Evolutionary conservation across 2,113 vertebrate species (phyloP).

Genomic region (Zosterops hypoxanthus): DNA sequence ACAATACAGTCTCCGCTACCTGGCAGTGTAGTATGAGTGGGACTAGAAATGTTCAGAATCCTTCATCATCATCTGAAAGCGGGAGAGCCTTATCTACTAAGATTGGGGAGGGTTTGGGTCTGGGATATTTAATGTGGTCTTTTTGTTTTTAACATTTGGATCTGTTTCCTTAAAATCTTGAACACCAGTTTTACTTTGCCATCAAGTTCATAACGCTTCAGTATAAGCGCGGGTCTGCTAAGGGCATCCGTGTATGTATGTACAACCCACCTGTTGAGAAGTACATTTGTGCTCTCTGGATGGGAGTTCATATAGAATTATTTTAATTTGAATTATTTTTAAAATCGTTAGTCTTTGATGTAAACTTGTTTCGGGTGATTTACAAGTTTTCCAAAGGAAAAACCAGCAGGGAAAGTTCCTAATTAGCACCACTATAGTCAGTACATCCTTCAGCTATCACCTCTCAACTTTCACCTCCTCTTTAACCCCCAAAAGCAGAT

Average conservation of each 20-base stretch:
- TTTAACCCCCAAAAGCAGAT: background rate
- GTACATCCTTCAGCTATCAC: background rate
- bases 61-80: background rate
- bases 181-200: background rate
- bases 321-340: background rate
- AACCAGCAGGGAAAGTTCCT: background rate
- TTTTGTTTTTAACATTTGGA: background rate
- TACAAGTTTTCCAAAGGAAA: background rate
- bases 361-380: background rate
- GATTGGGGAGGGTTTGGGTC: accelerated
- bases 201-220: background rate
- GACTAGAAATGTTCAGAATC: background rate
- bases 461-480: background rate
- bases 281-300: background rate
- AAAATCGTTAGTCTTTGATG: background rate
- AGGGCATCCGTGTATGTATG: accelerated
- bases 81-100: background rate
- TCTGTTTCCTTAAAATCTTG: background rate
- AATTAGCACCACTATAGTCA: background rate
- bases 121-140: background rate
- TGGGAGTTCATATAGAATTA: background rate
- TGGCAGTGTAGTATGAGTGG: background rate
- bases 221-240: background rate
- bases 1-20: background rate
- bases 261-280: background rate